Conservation (phyloP, 2,113 vertebrate species). For the Otis tarda region DNA sequence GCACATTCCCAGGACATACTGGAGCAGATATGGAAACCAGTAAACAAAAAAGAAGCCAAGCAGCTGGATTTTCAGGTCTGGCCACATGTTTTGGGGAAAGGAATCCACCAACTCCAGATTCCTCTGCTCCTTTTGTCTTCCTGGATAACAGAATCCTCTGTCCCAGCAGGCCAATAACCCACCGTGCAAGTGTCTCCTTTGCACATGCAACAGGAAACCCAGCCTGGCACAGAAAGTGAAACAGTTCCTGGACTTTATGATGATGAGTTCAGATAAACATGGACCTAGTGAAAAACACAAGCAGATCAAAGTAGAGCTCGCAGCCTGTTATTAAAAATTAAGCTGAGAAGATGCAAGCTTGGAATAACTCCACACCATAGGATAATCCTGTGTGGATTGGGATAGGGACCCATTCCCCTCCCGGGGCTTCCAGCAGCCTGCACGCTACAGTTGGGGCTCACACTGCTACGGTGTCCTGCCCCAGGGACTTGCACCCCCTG, state of each 20-base stretch:
- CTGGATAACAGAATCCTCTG: background rate
- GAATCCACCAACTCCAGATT: constrained; percentile 10
- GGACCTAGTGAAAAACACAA: constrained; percentile 21
- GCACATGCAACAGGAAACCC: background rate
- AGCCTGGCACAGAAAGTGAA: constrained; percentile 33
- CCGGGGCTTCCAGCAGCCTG: background rate
- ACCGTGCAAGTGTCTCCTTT: background rate
- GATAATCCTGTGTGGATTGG: background rate
- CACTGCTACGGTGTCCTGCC: accelerated
- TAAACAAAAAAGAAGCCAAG: constrained; percentile 16
- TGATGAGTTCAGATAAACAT: background rate
- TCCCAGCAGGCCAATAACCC: background rate
- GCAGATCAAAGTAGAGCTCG: background rate
- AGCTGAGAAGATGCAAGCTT: background rate
- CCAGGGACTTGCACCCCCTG: background rate
- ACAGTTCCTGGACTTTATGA: background rate
- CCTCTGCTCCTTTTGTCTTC: background rate
- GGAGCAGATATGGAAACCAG: constrained; percentile 9
- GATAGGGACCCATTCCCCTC: background rate
- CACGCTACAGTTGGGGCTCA: accelerated
- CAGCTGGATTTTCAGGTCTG: constrained; percentile 54
- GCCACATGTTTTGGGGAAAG: constrained; percentile 21
- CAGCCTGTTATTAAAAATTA: constrained; percentile 39
- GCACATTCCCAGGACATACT: background rate
- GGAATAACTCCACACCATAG: background rate